Base-by-base conservation (phyloP, 2,113 vertebrate species). In the Grammomys dolichurus region DNA sequence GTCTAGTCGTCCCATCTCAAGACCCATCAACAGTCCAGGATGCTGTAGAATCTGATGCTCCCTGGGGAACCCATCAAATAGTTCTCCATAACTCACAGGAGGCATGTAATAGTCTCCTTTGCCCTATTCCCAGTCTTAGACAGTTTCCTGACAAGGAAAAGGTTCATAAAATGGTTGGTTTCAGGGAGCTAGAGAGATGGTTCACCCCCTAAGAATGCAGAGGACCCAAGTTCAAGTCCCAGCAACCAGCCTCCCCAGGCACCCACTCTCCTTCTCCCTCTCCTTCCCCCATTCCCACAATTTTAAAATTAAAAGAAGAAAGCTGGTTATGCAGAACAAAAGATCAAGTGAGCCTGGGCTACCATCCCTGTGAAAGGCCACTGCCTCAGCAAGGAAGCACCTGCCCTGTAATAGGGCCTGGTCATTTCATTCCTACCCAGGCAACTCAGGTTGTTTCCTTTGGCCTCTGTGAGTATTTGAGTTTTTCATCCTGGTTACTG, bases 401-500 rank as follows among this genome's bases (percentile, higher is more conserved):
- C 78, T 80, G 7, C 54, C 40, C 72, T 89, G 77, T 56, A 40
- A 46, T 9, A 36, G 48, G 31, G 19, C 36, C 2, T 26, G 48
- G 73, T 63, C 26, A 31, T n/a, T 85, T 67, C 75, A 17, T 46
- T 70, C 63, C 51, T 54, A 40, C 24, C 54, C 13, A 16, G 31
- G 5, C 3, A 5, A 33, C 33, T 81, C 56, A 36, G 40, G 48
- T 78, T 40, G 5, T 89, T 94, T 95, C 91, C 73, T 65, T 90
- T 69, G 82, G 77, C 69, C 69, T 78, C 90, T 81, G 84, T 28
- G 26, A 84, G 63, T 75, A 69, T 89, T 84, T 87, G 48, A 67
- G 11, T 51, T 96, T 95, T 94, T 63, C 48, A 84, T 11, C 22
- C 85, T 87, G 26, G 90, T 96, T 95, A 96, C 94, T 97, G 89